phyloP scores from a whole-genome alignment of 2,113 vertebrate genomes.

The Entosphenus tridentatus region DNA sequence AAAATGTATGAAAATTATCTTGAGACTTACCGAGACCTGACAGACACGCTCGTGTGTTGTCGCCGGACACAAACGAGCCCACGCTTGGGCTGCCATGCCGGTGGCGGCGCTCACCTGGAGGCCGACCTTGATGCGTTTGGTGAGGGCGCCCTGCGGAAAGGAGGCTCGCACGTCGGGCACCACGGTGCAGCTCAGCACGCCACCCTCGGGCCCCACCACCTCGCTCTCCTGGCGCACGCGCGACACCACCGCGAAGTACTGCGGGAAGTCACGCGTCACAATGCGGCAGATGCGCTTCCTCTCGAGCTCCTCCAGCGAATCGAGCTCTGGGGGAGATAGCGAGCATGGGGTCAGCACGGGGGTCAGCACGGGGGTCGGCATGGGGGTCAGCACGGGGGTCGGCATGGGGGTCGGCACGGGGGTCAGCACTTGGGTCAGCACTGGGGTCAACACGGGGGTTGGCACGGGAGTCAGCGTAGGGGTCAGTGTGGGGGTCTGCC shows the following conservation, averaged over 20 bases:
- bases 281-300: constrained; percentile 82
- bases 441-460: no score
- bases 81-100: no score
- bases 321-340: constrained; percentile 33
- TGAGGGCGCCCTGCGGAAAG: constrained; percentile 82
- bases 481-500: no score
- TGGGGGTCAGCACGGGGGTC: no score
- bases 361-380: no score
- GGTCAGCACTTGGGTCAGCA: no score
- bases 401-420: no score
- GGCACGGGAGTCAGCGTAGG: no score
- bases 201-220: constrained; percentile 85
- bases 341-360: background rate
- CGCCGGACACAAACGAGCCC: no score
- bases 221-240: constrained; percentile 87
- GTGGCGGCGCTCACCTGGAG: constrained; percentile 42
- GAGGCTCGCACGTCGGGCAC: constrained; percentile 81
- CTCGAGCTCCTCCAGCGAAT: constrained; percentile 66
- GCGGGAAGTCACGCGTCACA: constrained; percentile 84
- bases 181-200: constrained; percentile 78
- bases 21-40: no score
- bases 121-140: constrained; percentile 79
- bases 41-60: no score
- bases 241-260: constrained; percentile 89
- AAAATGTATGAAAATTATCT: no score